Conservation (phyloP, 2,113 vertebrate genomes). For the Pipa parva region DNA sequence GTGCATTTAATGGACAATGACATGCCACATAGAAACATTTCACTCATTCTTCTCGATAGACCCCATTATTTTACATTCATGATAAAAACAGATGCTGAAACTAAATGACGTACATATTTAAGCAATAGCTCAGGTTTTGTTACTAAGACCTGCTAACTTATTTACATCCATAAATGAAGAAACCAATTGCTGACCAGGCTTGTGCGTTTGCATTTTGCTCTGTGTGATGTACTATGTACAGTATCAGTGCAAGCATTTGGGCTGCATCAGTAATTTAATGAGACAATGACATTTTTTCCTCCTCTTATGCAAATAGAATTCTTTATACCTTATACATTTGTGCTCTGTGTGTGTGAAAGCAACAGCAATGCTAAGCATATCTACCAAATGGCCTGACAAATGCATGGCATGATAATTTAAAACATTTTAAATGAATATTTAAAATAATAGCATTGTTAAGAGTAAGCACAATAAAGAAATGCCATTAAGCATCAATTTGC, state of each 20-base stretch:
- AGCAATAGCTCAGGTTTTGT: too few relatives aligned
- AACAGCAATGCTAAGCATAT: not conserved
- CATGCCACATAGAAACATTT: too few relatives aligned
- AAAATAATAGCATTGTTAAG: slow-evolving; percentile 13
- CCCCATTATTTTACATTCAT: too few relatives aligned
- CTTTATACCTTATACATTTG: not conserved
- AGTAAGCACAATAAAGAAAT: slow-evolving; percentile 17
- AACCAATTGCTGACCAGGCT: too few relatives aligned
- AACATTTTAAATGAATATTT: slow-evolving; percentile 22
- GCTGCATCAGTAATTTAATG: not conserved
- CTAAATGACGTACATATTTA: too few relatives aligned
- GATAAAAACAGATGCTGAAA: too few relatives aligned
- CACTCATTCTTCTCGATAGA: too few relatives aligned
- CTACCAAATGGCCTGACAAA: not conserved
- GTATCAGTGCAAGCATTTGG: too few relatives aligned
- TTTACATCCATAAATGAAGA: too few relatives aligned
- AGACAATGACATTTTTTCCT: not conserved
- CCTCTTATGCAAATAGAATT: not conserved
- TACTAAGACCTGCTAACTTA: too few relatives aligned
- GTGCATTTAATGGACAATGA: too few relatives aligned
- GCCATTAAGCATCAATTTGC: slow-evolving; percentile 22
- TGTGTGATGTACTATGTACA: not conserved
- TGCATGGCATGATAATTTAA: slow-evolving; percentile 24
- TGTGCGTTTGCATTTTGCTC: too few relatives aligned
- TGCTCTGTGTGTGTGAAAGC: not conserved